Conservation (phyloP, 1,140 invertebrate genomes). For the Charaxes varanes region DNA sequence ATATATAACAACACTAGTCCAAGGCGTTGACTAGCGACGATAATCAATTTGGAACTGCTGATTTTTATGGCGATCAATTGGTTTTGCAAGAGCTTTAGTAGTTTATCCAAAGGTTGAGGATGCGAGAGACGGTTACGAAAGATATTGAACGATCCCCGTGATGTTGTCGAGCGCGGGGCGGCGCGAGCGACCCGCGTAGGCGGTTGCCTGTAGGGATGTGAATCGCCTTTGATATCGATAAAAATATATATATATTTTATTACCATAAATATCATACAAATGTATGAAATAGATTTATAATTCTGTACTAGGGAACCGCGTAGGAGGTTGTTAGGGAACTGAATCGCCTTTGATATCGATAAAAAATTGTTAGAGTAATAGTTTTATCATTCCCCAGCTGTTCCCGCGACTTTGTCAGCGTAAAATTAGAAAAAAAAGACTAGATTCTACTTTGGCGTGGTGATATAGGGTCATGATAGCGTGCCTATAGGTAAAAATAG, state of each 20-base stretch:
- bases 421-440: no score
- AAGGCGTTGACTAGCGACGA: conserved; percentile 28
- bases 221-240: conserved; percentile 4
- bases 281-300: no score
- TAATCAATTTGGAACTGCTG: conserved; percentile 32
- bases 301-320: conserved; percentile 60
- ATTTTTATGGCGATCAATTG: conserved; percentile 32
- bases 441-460: no score
- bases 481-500: no score
- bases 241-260: no score
- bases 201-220: conserved; percentile 42
- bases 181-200: conserved; percentile 64
- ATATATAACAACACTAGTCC: conserved; percentile 13
- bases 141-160: conserved; percentile 62
- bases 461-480: no score
- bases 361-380: no score
- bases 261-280: no score
- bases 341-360: conserved; percentile 4
- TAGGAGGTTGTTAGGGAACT: conserved; percentile 52
- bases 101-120: conserved; percentile 46
- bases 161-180: conserved; percentile 58
- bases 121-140: conserved; percentile 44
- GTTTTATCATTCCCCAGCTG: no score
- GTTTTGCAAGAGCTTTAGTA: conserved; percentile 22
- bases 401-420: no score